A percentile compares a stretch with the other conserved stretches of the same genome.
These are phyloP conservation scores for Tretioscincus oriximinensis DNA, from an alignment of 2,113 vertebrate species.

Conservation along the genomic window DNA sequence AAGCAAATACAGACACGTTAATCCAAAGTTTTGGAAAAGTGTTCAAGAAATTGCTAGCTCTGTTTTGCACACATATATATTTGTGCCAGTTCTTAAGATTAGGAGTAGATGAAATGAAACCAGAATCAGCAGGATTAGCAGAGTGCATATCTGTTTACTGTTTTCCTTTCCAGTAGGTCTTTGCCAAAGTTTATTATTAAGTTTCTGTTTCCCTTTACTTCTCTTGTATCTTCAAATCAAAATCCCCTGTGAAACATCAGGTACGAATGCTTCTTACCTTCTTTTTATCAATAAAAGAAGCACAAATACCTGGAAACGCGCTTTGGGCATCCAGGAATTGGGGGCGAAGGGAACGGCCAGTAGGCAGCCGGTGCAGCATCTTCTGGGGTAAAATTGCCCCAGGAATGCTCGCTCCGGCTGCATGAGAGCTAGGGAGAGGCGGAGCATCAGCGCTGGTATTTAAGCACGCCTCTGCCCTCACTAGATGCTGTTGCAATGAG, in stretches of 20 bases:
- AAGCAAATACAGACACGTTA: neutral
- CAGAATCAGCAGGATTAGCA: constrained; percentile 34
- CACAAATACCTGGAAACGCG: too few species aligned
- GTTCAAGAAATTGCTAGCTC: neutral
- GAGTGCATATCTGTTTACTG: constrained; percentile 41
- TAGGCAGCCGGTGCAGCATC: too few species aligned
- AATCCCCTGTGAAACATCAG: constrained; percentile 18
- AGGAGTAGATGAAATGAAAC: constrained; percentile 17
- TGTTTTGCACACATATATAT: constrained; percentile 28
- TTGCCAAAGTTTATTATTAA: constrained; percentile 24
- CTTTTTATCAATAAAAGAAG: neutral
- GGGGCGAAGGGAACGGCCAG: too few species aligned
- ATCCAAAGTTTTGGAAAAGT: constrained; percentile 11
- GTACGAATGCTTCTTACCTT: neutral
- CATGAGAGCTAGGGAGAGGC: too few species aligned
- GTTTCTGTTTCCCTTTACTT: constrained; percentile 15
- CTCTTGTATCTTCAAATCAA: neutral
- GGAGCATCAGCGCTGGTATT: too few species aligned
- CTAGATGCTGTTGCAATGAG: too few species aligned
- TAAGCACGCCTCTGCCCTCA: too few species aligned
- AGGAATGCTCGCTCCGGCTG: too few species aligned
- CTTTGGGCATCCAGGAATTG: too few species aligned
- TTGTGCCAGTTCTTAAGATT: constrained; percentile 19
- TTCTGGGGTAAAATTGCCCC: too few species aligned
- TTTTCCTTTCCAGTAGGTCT: constrained; percentile 34